Evolutionary conservation across 2,888 invertebrate genomes (phyloP).

Genomic region (Hymenopus coronatus): DNA sequence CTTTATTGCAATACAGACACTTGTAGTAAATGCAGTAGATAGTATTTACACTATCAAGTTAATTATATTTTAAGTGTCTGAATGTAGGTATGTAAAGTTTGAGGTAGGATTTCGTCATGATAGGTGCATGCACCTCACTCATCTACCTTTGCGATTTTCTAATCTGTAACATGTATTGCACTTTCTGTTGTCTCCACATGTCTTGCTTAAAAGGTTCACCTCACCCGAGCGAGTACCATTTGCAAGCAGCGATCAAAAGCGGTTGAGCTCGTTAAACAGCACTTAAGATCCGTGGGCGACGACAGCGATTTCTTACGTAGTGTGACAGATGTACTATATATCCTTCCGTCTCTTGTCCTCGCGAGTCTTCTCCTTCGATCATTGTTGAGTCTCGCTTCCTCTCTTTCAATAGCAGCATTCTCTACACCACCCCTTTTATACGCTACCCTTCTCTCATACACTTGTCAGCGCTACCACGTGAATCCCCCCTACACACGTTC

Average conservation of each 20-base stretch:
- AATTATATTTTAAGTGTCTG: too few species aligned
- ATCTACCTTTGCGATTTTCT: background rate
- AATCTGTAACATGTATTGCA: background rate
- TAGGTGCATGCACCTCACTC: too few species aligned
- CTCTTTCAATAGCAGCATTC: background rate
- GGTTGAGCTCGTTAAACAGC: background rate
- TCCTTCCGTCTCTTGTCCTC: background rate
- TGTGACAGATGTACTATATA: background rate
- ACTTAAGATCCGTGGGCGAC: background rate
- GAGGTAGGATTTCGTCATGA: too few species aligned
- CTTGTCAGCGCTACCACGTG: conserved; percentile 24
- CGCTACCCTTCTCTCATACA: conserved; percentile 19
- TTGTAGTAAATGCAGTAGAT: too few species aligned
- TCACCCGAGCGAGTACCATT: background rate
- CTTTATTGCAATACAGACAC: too few species aligned
- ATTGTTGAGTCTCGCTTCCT: background rate
- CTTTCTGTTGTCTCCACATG: background rate
- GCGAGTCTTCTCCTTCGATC: conserved; percentile 1
- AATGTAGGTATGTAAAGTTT: too few species aligned
- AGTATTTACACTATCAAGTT: too few species aligned
- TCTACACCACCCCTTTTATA: conserved; percentile 16
- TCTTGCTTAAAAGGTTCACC: background rate
- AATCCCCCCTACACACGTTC: conserved; percentile 6
- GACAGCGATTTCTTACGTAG: background rate
- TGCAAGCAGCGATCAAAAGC: background rate